Evolutionary conservation across 1,140 invertebrate species (phyloP).

Genomic region (Tachypleus tridentatus): DNA sequence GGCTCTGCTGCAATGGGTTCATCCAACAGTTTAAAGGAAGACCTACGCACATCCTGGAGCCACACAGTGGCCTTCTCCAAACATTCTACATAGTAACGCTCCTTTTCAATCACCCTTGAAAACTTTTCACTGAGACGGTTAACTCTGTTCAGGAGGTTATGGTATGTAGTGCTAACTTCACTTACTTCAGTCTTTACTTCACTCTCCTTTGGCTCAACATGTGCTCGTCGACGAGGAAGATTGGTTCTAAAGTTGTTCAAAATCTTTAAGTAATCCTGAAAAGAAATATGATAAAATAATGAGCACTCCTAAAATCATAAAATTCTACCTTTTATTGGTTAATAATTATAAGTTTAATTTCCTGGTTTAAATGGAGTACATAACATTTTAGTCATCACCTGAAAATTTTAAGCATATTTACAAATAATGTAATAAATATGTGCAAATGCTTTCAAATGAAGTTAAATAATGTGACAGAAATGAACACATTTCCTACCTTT

Average conservation of each 20-base stretch:
- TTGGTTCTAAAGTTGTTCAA: slow-evolving; percentile 74
- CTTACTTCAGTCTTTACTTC: slow-evolving; percentile 56
- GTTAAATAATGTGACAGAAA: too few species aligned
- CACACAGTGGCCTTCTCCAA: slow-evolving; percentile 68
- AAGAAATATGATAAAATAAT: too few species aligned
- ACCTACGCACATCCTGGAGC: slow-evolving; percentile 66
- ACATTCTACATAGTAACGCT: slow-evolving; percentile 68
- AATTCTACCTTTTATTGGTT: too few species aligned
- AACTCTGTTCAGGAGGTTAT: slow-evolving; percentile 60
- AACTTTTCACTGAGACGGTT: slow-evolving; percentile 68
- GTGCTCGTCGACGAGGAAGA: slow-evolving; percentile 60
- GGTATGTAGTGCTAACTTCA: slow-evolving; percentile 40
- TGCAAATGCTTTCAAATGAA: too few species aligned
- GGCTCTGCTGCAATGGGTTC: slow-evolving; percentile 76
- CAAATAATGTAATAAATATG: too few species aligned
- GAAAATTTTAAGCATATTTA: too few species aligned
- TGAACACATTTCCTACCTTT: slow-evolving; percentile 36
- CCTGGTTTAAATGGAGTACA: too few species aligned
- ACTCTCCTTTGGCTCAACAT: slow-evolving; percentile 59
- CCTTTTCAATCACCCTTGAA: slow-evolving; percentile 58
- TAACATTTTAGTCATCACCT: too few species aligned
- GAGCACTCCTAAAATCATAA: too few species aligned
- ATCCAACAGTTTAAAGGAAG: slow-evolving; percentile 55
- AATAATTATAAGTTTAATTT: too few species aligned
- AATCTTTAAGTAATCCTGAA: slow-evolving; percentile 53